A percentile compares a stretch with the other conserved stretches of the same genome.
Evolutionary conservation across 2,888 invertebrate species (phyloP).

Genomic region (Agrenia bidenticulata): DNA sequence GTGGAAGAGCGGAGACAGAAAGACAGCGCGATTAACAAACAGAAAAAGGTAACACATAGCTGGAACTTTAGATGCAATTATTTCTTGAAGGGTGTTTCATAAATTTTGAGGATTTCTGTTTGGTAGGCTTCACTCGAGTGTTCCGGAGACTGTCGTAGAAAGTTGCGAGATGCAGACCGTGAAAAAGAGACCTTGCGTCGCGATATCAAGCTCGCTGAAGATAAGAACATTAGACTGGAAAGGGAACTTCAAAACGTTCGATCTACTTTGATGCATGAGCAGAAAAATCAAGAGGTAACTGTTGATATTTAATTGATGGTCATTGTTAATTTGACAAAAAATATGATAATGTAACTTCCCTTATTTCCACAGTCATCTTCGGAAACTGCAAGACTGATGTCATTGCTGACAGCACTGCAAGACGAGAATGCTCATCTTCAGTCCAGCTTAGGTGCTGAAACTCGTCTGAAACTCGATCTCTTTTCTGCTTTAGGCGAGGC

Average conservation of each 20-base stretch:
- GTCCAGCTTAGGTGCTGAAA: constrained; percentile 92
- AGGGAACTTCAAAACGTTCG: constrained; percentile 52
- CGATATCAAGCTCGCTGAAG: constrained; percentile 49
- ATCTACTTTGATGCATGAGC: constrained; percentile 52
- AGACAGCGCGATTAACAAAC: constrained; percentile 52
- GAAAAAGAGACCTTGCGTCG: constrained; percentile 50
- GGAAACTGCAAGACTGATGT: constrained; percentile 73
- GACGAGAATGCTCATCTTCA: constrained; percentile 91
- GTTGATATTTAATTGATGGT: too few relatives aligned
- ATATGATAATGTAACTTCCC: background rate
- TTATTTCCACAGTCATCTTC: constrained; percentile 52
- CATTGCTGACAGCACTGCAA: constrained; percentile 77
- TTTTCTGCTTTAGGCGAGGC: constrained; percentile 96
- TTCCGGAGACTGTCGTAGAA: constrained; percentile 51
- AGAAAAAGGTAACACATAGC: constrained; percentile 51
- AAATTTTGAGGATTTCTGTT: background rate
- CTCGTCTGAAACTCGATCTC: constrained; percentile 94
- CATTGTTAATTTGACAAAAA: background rate
- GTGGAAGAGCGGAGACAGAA: constrained; percentile 51
- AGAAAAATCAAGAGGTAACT: constrained; percentile 53
- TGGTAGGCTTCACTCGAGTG: constrained; percentile 50
- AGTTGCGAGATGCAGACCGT: constrained; percentile 51
- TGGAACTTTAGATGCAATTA: too few relatives aligned
- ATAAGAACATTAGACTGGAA: constrained; percentile 49
- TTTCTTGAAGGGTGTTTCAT: background rate